A percentile compares a stretch with the other conserved stretches of the same genome.
phyloP scores from a whole-genome alignment of 2,888 invertebrate species.

The Rambutsinella grinnellia region DNA sequence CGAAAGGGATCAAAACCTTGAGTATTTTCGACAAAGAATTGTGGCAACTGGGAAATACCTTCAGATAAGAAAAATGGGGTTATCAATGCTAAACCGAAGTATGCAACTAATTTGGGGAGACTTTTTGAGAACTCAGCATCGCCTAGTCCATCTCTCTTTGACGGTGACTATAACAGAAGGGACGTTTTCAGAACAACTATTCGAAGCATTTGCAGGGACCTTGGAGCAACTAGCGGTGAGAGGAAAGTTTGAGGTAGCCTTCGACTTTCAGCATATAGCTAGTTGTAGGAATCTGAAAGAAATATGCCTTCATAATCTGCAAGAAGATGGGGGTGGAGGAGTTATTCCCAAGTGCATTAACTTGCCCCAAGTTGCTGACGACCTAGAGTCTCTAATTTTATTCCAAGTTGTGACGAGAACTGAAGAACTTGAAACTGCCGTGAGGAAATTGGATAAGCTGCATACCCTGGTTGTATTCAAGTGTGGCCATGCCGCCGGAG shows the following conservation, averaged over 20 bases:
- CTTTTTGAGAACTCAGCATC: conserved; percentile 40
- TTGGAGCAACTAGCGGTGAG: conserved; percentile 44
- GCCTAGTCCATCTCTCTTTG: conserved; percentile 45
- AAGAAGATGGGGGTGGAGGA: conserved; percentile 41
- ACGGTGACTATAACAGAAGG: conserved; percentile 39
- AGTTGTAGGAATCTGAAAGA: conserved; percentile 46
- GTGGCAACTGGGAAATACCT: conserved; percentile 22
- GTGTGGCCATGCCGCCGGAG: conserved; percentile 47
- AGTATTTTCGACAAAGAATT: conserved; percentile 24
- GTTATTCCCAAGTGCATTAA: conserved; percentile 37
- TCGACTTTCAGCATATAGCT: conserved; percentile 36
- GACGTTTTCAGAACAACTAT: conserved; percentile 38
- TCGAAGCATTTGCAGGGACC: conserved; percentile 33
- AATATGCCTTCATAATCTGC: conserved; percentile 51
- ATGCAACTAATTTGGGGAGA: conserved; percentile 46
- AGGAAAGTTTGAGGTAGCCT: conserved; percentile 44
- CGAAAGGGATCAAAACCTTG: conserved; percentile 7
- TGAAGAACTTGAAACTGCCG: conserved; percentile 21
- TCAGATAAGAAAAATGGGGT: conserved; percentile 35
- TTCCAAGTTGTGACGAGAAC: conserved; percentile 48
- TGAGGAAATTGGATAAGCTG: conserved; percentile 35
- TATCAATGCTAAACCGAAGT: conserved; percentile 34
- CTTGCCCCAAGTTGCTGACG: conserved; percentile 21
- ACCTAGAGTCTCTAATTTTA: conserved; percentile 39
- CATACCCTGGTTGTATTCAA: conserved; percentile 46